Conservation (phyloP, 2,113 vertebrate genomes). For the Stigmatopora nigra region DNA sequence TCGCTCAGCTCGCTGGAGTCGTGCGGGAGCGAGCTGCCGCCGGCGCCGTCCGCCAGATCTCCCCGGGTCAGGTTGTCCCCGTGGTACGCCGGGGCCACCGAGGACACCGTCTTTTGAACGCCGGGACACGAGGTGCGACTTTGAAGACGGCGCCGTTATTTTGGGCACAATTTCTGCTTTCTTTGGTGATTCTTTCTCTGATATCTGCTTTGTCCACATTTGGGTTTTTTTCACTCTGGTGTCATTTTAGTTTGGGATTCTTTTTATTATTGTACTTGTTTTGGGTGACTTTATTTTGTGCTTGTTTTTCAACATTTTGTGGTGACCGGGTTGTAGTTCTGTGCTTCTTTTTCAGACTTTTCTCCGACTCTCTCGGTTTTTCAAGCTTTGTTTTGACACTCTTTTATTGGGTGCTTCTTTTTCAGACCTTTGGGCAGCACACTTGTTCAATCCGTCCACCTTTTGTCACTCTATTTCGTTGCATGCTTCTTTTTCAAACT, state of each 20-base stretch:
- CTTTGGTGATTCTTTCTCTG: no score
- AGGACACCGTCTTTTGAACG: slow-evolving; percentile 64
- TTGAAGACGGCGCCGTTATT: no score
- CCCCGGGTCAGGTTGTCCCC: slow-evolving; percentile 66
- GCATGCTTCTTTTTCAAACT: not conserved
- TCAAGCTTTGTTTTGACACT: no score
- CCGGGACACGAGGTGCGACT: not conserved
- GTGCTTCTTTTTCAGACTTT: not conserved
- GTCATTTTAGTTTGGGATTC: not conserved
- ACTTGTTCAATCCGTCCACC: not conserved
- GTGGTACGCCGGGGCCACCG: slow-evolving; percentile 54
- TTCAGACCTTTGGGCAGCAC: not conserved
- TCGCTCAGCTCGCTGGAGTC: slow-evolving; percentile 88
- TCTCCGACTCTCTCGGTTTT: no score
- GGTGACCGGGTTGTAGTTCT: not conserved
- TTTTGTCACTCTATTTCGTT: no score
- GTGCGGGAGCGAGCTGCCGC: slow-evolving; percentile 54
- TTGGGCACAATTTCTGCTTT: no score
- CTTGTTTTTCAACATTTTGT: no score
- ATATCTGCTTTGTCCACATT: not conserved
- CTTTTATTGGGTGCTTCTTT: not conserved
- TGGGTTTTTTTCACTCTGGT: not conserved
- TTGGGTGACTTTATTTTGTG: no score
- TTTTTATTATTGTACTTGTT: not conserved
- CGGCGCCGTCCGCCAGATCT: slow-evolving; percentile 50